Conservation (phyloP, 2,113 vertebrate species). For the Bufo bufo region DNA sequence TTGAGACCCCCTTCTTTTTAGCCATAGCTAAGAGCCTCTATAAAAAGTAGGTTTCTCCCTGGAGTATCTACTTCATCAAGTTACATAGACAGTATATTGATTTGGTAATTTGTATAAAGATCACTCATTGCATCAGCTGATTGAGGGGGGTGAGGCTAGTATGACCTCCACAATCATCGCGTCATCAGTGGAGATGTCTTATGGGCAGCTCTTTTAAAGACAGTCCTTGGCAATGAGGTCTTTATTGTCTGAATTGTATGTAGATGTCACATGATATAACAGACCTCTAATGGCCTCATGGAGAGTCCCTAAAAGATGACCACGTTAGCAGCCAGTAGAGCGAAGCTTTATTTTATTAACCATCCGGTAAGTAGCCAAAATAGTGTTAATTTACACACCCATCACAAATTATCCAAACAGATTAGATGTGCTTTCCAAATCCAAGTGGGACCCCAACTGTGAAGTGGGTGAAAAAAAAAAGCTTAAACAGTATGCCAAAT, state of each 20-base stretch:
- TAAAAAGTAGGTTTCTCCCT: not conserved
- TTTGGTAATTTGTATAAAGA: not conserved
- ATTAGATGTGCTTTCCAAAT: too few species aligned
- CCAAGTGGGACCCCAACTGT: too few species aligned
- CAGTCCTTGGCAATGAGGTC: not conserved
- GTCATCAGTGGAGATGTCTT: not conserved
- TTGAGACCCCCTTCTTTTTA: not conserved
- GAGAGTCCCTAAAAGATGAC: not conserved
- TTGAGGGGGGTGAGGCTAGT: not conserved
- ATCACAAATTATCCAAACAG: too few species aligned
- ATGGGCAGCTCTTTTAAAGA: not conserved
- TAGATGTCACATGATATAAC: not conserved
- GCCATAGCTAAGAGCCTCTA: not conserved
- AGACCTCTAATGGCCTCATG: not conserved
- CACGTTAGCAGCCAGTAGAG: not conserved
- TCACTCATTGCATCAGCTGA: not conserved
- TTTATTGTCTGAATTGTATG: not conserved
- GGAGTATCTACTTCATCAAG: not conserved
- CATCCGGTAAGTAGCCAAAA: too few species aligned
- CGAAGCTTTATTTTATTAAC: not conserved
- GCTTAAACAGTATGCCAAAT: too few species aligned
- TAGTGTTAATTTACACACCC: too few species aligned
- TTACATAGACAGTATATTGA: not conserved
- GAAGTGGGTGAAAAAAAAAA: too few species aligned
- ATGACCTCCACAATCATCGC: not conserved